These are phyloP conservation scores for Pycnomerus fuliginosus DNA, from an alignment of 2,888 invertebrate species.

Conservation along the genomic window DNA sequence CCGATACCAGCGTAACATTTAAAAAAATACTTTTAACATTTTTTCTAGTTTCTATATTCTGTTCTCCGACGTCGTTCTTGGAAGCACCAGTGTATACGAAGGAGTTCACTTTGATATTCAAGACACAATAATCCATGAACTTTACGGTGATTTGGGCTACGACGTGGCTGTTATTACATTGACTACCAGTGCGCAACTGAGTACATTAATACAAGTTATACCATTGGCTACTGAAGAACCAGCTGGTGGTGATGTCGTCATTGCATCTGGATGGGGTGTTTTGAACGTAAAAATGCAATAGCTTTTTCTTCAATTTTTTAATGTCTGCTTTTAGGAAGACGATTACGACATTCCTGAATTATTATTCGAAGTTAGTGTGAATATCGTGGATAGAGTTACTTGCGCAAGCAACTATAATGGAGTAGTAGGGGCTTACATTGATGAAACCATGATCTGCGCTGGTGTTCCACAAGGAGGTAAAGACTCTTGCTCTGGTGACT, in stretches of 20 bases:
- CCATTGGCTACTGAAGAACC: conserved; percentile 11
- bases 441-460: conserved; percentile 11
- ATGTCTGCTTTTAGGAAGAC: too few species aligned
- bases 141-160: neutral
- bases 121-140: conserved; percentile 3
- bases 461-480: conserved; percentile 3
- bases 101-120: neutral
- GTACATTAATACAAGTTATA: conserved; percentile 4
- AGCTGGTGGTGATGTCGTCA: conserved; percentile 9
- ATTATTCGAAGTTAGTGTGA: too few species aligned
- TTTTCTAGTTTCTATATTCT: neutral
- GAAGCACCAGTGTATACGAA: neutral
- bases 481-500: conserved; percentile 12
- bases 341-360: too few species aligned
- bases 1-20: too few species aligned
- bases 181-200: neutral
- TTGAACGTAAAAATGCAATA: conserved; percentile 11
- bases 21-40: neutral
- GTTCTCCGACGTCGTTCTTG: neutral
- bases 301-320: too few species aligned
- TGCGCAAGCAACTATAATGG: too few species aligned
- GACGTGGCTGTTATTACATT: neutral
- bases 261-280: conserved; percentile 23
- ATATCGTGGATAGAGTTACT: too few species aligned
- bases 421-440: too few species aligned